Base-by-base conservation (phyloP, 2,888 invertebrate genomes). In the Zootermopsis nevadensis region DNA sequence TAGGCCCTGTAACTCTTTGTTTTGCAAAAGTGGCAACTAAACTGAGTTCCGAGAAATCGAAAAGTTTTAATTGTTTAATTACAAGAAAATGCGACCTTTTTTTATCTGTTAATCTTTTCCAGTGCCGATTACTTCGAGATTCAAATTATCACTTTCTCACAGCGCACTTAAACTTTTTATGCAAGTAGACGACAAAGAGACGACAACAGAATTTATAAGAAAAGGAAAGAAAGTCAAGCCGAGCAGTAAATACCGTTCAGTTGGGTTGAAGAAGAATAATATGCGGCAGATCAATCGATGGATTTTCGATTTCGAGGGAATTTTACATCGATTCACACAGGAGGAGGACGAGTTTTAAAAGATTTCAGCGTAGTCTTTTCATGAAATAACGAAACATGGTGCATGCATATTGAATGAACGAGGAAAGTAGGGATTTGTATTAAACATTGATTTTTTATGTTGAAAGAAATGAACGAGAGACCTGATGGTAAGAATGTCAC, bases 21-120 rank as follows among this genome's bases (percentile, higher is more conserved):
- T 60, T 60, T 12, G 27, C n/a, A 12, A 60, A 60, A 60, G 24
- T 7, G 0, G 74, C 42, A 74, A 42, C 42, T 74, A 8, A 74
- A 38, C 38, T 74, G 74, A 74, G 31, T 74, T 74, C 24, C 12
- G 19, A 38, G 74, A n/a, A 74, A 74, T 38, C 2, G 2, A 74
- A 42, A 74, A 74, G 42, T 74, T 74, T 42, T 38, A 74, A 74
- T 15, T 42, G 24, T 38, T 74, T 74, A 74, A 74, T 74, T 74
- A 74, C 42, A 74, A 38, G 24, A 42, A 35, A 22, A 35, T n/a
- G 72, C 35, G 7, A 2, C 35, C 22, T 72, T 2, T 72, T 2
- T 72, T 30, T n/a, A 27, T 55, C 24, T 33, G 30, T 33, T 33
- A 22, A 31, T 6, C 22, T 33, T 15, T 69, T 69, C 27, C 33